phyloP scores from a whole-genome alignment of 2,888 invertebrate species.

The Ormyrus thymus region DNA sequence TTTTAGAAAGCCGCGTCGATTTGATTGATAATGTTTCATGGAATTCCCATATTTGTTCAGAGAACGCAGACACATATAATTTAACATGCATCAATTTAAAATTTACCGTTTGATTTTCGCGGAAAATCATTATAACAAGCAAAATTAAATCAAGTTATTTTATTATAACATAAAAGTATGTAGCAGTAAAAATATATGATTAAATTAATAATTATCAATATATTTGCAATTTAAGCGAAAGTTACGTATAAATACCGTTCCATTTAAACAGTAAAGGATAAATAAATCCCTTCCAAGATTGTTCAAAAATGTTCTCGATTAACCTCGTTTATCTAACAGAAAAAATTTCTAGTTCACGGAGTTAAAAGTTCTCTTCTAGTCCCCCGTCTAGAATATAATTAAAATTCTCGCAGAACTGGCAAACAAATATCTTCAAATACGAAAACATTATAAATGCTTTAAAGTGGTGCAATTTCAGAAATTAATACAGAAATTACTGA shows the following conservation, averaged over 20 bases:
- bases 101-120: too few species aligned
- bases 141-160: too few species aligned
- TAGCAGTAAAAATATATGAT: too few species aligned
- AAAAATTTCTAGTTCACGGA: neutral
- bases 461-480: conserved; percentile 30
- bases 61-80: neutral
- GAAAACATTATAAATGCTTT: conserved; percentile 20
- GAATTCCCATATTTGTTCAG: conserved; percentile 12
- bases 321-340: conserved; percentile 40
- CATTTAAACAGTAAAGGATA: too few species aligned
- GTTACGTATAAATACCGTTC: too few species aligned
- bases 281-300: too few species aligned
- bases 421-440: conserved; percentile 9
- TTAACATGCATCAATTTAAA: conserved; percentile 18
- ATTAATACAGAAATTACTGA: conserved; percentile 43
- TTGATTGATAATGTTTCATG: conserved; percentile 28
- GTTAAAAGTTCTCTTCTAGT: neutral
- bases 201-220: too few species aligned
- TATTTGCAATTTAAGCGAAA: too few species aligned
- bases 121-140: too few species aligned
- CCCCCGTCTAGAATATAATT: conserved; percentile 17
- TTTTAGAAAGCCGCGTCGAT: conserved; percentile 39
- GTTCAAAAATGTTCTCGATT: conserved; percentile 26
- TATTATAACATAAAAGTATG: too few species aligned
- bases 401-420: conserved; percentile 5